These are phyloP conservation scores for Xiphias gladius DNA, from an alignment of 2,113 vertebrate genomes.

Conservation along the genomic window DNA sequence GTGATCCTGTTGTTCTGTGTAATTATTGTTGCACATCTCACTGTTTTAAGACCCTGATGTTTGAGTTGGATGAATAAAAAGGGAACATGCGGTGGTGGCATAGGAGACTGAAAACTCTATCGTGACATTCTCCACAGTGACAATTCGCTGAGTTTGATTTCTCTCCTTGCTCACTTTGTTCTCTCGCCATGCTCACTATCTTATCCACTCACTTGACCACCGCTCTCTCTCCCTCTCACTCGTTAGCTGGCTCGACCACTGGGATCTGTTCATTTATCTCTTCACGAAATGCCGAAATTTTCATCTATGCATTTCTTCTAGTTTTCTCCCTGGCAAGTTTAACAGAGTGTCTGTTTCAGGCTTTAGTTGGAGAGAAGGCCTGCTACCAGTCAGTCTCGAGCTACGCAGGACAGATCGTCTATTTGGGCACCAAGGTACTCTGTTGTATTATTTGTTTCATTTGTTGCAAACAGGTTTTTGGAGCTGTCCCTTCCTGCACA, in stretches of 20 bases:
- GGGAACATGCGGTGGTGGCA: neutral
- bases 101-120: too few species aligned
- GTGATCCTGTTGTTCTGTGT: too few species aligned
- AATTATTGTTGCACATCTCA: too few species aligned
- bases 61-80: neutral
- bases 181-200: too few species aligned
- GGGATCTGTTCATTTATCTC: too few species aligned
- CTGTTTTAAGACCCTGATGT: too few species aligned
- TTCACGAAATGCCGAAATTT: too few species aligned
- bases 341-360: conserved; percentile 81
- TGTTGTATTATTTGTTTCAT: neutral
- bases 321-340: neutral
- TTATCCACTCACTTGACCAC: too few species aligned
- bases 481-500: neutral
- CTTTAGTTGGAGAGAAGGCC: conserved; percentile 96
- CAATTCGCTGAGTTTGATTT: too few species aligned
- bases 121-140: neutral
- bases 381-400: conserved; percentile 97
- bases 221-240: neutral
- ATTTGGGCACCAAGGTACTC: conserved; percentile 95
- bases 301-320: too few species aligned
- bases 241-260: neutral
- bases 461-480: neutral
- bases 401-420: conserved; percentile 94
- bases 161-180: too few species aligned